Percentiles rank a stretch among this genome's conserved stretches.
phyloP scores from a whole-genome alignment of 1,140 invertebrate genomes.

The Sminthurinus signatus region DNA sequence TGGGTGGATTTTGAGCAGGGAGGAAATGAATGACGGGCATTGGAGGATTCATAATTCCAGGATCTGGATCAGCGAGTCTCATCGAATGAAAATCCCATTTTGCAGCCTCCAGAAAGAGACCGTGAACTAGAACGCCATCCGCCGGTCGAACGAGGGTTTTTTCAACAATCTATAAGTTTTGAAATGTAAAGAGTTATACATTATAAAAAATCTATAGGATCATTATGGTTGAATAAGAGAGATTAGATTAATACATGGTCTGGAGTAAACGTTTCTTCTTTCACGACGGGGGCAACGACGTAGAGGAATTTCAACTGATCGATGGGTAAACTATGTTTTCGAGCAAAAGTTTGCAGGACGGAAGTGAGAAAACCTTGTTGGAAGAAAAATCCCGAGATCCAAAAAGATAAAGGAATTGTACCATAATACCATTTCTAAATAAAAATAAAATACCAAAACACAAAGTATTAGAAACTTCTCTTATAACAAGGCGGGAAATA shows the following conservation, averaged over 20 bases:
- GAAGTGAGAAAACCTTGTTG: slow-evolving; percentile 86
- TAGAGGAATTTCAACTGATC: slow-evolving; percentile 79
- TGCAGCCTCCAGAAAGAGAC: slow-evolving; percentile 78
- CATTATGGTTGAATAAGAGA: too few species aligned
- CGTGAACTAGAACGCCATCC: slow-evolving; percentile 75
- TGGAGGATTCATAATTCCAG: slow-evolving; percentile 65
- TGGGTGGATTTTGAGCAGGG: slow-evolving; percentile 47
- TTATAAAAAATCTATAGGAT: neutral
- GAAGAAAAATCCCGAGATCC: slow-evolving; percentile 86
- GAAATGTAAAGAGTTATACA: slow-evolving; percentile 2
- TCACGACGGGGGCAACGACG: slow-evolving; percentile 51
- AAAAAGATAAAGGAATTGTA: slow-evolving; percentile 68
- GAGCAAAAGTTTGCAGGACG: slow-evolving; percentile 72
- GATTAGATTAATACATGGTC: slow-evolving; percentile 41
- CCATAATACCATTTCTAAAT: slow-evolving; percentile 62
- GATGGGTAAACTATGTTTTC: slow-evolving; percentile 74
- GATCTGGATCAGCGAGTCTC: slow-evolving; percentile 59
- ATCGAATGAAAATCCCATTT: slow-evolving; percentile 63
- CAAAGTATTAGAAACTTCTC: too few species aligned
- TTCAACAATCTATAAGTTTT: slow-evolving; percentile 40
- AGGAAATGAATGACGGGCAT: slow-evolving; percentile 68
- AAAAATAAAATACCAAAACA: slow-evolving; percentile 12
- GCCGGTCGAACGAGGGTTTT: slow-evolving; percentile 47
- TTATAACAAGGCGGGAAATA: too few species aligned
- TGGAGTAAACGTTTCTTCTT: slow-evolving; percentile 49